Evolutionary conservation across 1,140 invertebrate genomes (phyloP).

Genomic region (Prorops nasuta): DNA sequence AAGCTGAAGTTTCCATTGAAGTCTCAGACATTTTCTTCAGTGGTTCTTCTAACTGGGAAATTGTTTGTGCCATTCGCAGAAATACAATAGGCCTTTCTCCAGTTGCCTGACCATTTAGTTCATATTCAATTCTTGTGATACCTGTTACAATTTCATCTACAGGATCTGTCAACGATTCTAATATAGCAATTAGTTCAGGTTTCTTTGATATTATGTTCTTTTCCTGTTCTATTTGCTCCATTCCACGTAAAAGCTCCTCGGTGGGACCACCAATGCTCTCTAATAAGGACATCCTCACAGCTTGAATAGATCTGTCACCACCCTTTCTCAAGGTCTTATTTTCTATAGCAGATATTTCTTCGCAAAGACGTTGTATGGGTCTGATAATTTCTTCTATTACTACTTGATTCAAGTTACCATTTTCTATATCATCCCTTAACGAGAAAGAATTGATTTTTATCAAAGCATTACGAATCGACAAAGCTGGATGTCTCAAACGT

Average conservation of each 20-base stretch:
- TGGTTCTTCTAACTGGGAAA: slow-evolving; percentile 20
- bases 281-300: slow-evolving; percentile 38
- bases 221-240: slow-evolving; percentile 41
- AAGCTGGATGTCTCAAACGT: slow-evolving; percentile 32
- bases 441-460: slow-evolving; percentile 35
- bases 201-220: slow-evolving; percentile 20
- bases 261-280: slow-evolving; percentile 46
- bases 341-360: slow-evolving; percentile 38
- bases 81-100: slow-evolving; percentile 39
- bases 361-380: slow-evolving; percentile 42
- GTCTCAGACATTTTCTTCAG: slow-evolving; percentile 14
- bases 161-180: slow-evolving; percentile 50
- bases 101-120: slow-evolving; percentile 33
- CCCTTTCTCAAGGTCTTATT: slow-evolving; percentile 36
- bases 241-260: slow-evolving; percentile 45
- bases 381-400: slow-evolving; percentile 33
- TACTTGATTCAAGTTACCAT: slow-evolving; percentile 26
- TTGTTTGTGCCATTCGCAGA: slow-evolving; percentile 33
- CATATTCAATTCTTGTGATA: slow-evolving; percentile 41
- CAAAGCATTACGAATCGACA: slow-evolving; percentile 34
- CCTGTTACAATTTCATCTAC: slow-evolving; percentile 46
- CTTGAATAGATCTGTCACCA: slow-evolving; percentile 39
- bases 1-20: slow-evolving; percentile 5
- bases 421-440: background rate
- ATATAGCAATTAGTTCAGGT: slow-evolving; percentile 33